Conservation (phyloP, 2,888 invertebrate species). For the Operophtera brumata region DNA sequence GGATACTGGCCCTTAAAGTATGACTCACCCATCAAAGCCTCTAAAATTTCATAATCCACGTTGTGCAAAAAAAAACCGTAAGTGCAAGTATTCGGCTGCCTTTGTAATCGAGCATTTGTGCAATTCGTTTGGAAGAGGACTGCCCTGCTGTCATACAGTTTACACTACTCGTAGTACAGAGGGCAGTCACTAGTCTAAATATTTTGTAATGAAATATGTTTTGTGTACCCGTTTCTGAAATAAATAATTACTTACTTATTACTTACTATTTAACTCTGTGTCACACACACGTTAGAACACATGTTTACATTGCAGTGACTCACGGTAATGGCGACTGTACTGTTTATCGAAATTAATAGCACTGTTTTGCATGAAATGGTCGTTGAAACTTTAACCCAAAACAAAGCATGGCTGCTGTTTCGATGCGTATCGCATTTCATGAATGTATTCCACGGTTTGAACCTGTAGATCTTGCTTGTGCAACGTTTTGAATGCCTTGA, state of each 20-base stretch:
- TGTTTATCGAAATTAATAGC: slow-evolving; percentile 1
- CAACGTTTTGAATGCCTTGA: no score
- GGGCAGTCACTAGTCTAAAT: no score
- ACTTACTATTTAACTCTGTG: slow-evolving; percentile 27
- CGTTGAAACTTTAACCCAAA: slow-evolving; percentile 12
- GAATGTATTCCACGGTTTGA: no score
- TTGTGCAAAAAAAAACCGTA: no score
- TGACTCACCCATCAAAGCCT: background rate
- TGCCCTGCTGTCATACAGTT: no score
- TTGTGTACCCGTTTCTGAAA: no score
- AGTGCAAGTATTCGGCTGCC: slow-evolving; percentile 15
- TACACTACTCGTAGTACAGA: no score
- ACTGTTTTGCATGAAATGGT: slow-evolving; percentile 5
- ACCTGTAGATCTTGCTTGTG: background rate
- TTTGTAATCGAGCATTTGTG: slow-evolving; percentile 32
- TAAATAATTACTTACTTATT: no score
- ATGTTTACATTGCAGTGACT: slow-evolving; percentile 24
- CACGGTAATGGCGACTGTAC: slow-evolving; percentile 4
- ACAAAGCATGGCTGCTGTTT: background rate
- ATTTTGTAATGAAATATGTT: no score
- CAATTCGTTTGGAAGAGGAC: no score
- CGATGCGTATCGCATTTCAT: background rate
- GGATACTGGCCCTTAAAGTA: background rate
- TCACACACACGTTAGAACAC: slow-evolving; percentile 9
- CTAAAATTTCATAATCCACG: background rate